phyloP scores from a whole-genome alignment of 2,888 invertebrate genomes.

The Malthinus seriepunctatus region DNA sequence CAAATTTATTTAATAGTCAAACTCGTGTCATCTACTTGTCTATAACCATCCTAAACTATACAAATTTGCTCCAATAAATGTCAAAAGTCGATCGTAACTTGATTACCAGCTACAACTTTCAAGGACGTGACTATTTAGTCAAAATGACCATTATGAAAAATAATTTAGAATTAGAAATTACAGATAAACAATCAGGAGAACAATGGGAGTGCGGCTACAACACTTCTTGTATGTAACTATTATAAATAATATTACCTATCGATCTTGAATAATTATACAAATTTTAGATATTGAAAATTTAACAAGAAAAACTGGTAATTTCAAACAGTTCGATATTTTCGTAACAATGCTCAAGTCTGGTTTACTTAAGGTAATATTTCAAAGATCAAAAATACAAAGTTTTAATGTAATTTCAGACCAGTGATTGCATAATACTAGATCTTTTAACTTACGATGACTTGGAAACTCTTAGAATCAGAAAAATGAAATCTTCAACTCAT shows the following conservation, averaged over 20 bases:
- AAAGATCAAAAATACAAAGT: not conserved
- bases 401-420: slow-evolving; percentile 50
- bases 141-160: slow-evolving; percentile 55
- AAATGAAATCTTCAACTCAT: slow-evolving; percentile 43
- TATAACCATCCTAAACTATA: not conserved
- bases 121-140: slow-evolving; percentile 55
- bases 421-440: slow-evolving; percentile 58
- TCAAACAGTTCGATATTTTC: slow-evolving; percentile 60
- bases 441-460: slow-evolving; percentile 59
- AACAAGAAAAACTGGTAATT: slow-evolving; percentile 61
- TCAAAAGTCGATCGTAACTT: slow-evolving; percentile 43
- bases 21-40: not conserved
- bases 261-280: not conserved
- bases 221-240: slow-evolving; percentile 51
- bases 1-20: no score
- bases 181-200: slow-evolving; percentile 59
- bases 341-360: slow-evolving; percentile 60
- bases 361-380: slow-evolving; percentile 53
- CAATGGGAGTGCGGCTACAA: slow-evolving; percentile 61
- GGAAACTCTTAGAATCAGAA: slow-evolving; percentile 53
- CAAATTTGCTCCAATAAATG: not conserved
- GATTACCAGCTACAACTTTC: slow-evolving; percentile 55
- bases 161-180: slow-evolving; percentile 55
- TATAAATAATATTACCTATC: not conserved
- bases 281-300: slow-evolving; percentile 58